Percentiles rank a stretch among this genome's conserved stretches.
phyloP scores from a whole-genome alignment of 2,888 invertebrate genomes.

The Brenthis ino region DNA sequence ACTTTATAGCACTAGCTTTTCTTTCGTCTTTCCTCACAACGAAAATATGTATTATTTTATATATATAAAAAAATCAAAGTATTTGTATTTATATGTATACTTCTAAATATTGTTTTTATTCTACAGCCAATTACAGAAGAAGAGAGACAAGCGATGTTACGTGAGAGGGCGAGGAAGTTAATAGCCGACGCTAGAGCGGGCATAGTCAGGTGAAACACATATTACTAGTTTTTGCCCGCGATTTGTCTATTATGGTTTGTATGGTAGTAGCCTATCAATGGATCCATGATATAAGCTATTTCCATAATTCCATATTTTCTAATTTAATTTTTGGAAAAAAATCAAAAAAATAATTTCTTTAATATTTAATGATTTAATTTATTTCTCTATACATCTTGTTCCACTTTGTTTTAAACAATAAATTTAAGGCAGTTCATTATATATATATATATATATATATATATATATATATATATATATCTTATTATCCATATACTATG shows the following conservation, averaged over 20 bases:
- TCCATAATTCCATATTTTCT: background rate
- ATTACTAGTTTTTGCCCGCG: background rate
- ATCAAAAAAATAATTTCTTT: too few relatives aligned
- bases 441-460: too few relatives aligned
- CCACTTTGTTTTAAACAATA: too few relatives aligned
- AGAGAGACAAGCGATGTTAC: slow-evolving; percentile 91
- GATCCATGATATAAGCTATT: background rate
- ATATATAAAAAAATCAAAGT: background rate
- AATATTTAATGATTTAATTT: too few relatives aligned
- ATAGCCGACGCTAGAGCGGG: slow-evolving; percentile 91
- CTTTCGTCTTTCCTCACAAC: too few relatives aligned
- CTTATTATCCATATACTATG: too few relatives aligned
- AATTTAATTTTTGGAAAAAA: too few relatives aligned
- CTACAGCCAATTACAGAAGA: slow-evolving; percentile 85
- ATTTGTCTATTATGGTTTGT: too few relatives aligned
- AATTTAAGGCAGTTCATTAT: too few relatives aligned
- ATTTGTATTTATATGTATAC: background rate
- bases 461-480: too few relatives aligned
- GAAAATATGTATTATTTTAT: background rate
- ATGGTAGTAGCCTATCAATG: background rate
- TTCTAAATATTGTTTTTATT: background rate
- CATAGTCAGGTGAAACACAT: slow-evolving; percentile 62
- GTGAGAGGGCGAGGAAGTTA: slow-evolving; percentile 93
- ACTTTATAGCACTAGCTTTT: too few relatives aligned
- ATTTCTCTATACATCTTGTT: too few relatives aligned